phyloP scores from a whole-genome alignment of 2,888 invertebrate species.

The Epirrhoe tristata region DNA sequence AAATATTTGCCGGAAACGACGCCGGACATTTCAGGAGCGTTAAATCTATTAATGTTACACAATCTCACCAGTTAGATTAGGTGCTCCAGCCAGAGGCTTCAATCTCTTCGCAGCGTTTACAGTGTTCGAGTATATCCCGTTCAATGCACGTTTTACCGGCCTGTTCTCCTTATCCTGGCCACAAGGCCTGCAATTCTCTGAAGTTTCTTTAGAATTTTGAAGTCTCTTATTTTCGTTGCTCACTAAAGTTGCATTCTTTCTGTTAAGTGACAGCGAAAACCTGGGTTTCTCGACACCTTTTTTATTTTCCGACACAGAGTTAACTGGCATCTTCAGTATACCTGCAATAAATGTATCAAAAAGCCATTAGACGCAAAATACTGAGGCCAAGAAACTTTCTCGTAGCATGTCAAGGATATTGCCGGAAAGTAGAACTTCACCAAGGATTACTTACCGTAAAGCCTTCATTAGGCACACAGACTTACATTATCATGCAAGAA shows the following conservation, averaged over 20 bases:
- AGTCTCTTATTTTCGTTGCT: conserved; percentile 67
- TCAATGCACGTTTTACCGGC: conserved; percentile 70
- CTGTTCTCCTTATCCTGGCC: conserved; percentile 75
- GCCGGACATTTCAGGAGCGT: too few relatives aligned
- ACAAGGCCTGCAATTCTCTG: conserved; percentile 53
- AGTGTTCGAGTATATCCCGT: conserved; percentile 70
- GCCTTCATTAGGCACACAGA: conserved; percentile 71
- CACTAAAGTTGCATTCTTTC: conserved; percentile 75
- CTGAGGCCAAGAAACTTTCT: conserved; percentile 65
- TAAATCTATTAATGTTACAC: conserved; percentile 51
- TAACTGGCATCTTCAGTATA: conserved; percentile 85
- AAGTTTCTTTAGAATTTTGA: conserved; percentile 59
- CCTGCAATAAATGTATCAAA: conserved; percentile 63
- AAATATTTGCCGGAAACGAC: conserved; percentile 16
- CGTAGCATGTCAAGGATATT: conserved; percentile 74
- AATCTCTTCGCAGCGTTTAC: conserved; percentile 76
- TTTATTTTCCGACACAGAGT: conserved; percentile 75
- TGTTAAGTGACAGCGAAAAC: conserved; percentile 75
- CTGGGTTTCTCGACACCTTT: conserved; percentile 75
- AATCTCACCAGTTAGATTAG: conserved; percentile 66
- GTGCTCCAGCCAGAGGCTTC: conserved; percentile 67
- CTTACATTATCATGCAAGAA: conserved; percentile 81
- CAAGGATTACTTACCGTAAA: conserved; percentile 68
- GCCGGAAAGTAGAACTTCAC: conserved; percentile 43
- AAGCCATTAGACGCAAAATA: conserved; percentile 48